Conservation (phyloP, 2,113 vertebrate genomes). For the Heterotis niloticus region DNA sequence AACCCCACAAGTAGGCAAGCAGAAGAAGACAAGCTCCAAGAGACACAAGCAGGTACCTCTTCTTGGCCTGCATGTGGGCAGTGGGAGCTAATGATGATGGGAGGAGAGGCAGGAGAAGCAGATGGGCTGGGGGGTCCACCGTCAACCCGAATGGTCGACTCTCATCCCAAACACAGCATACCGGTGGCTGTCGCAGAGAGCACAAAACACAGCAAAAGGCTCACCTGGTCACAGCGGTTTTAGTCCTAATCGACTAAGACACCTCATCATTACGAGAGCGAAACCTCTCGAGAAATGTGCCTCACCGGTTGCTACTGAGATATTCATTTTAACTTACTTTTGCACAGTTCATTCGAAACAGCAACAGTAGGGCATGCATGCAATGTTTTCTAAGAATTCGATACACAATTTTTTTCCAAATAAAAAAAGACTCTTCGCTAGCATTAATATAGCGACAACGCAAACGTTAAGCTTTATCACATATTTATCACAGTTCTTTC, state of each 20-base stretch:
- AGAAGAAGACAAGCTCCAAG: slow-evolving; percentile 71
- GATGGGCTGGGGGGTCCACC: slow-evolving; percentile 27
- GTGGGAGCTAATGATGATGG: slow-evolving; percentile 46
- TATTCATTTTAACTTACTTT: background rate
- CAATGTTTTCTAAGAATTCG: background rate
- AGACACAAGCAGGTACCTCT: slow-evolving; percentile 77
- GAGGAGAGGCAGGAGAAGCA: slow-evolving; percentile 36
- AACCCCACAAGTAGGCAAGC: slow-evolving; percentile 69
- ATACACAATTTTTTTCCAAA: background rate
- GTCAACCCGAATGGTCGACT: slow-evolving; percentile 38
- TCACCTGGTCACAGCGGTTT: background rate
- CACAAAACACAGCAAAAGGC: slow-evolving; percentile 5
- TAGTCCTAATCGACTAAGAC: background rate
- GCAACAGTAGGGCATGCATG: background rate
- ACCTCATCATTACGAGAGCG: background rate
- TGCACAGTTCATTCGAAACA: background rate
- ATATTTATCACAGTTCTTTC: background rate
- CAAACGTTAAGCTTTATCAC: background rate
- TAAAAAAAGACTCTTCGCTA: background rate
- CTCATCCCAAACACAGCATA: slow-evolving; percentile 38
- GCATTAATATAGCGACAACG: background rate
- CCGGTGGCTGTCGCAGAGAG: slow-evolving; percentile 22
- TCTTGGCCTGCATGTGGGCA: slow-evolving; percentile 81
- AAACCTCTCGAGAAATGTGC: background rate
- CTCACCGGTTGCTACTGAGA: background rate